Evolutionary conservation across 2,113 vertebrate species (phyloP).

Genomic region (Boleophthalmus pectinirostris): DNA sequence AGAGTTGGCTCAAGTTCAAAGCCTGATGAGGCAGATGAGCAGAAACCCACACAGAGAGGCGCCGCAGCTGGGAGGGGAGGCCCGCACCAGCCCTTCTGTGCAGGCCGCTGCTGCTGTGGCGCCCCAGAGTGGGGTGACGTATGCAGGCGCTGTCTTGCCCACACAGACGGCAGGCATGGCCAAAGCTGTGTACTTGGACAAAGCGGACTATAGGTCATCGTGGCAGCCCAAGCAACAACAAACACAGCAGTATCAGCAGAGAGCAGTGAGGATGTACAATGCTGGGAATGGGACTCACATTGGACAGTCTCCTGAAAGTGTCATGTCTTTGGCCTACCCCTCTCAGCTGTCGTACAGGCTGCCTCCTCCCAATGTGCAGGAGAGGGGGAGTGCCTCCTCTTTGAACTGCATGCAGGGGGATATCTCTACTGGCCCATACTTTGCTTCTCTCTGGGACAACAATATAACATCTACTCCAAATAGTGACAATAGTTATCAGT

Average conservation of each 20-base stretch:
- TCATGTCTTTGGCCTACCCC: conserved; percentile 63
- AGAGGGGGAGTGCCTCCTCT: conserved; percentile 79
- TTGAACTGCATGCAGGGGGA: conserved; percentile 86
- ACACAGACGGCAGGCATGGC: conserved; percentile 75
- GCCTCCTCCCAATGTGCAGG: conserved; percentile 64
- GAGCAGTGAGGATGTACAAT: conserved; percentile 79
- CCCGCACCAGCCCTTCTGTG: conserved; percentile 85
- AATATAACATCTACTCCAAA: conserved; percentile 84
- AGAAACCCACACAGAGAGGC: conserved; percentile 78
- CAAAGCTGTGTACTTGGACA: conserved; percentile 79
- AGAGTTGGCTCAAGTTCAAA: conserved; percentile 88
- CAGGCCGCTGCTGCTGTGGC: conserved; percentile 75
- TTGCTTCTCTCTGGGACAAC: conserved; percentile 87
- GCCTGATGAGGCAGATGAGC: conserved; percentile 92
- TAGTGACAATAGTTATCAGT: conserved; percentile 86
- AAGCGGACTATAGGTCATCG: conserved; percentile 78
- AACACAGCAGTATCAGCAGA: conserved; percentile 81
- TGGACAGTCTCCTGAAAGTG: conserved; percentile 80
- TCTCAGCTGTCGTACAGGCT: conserved; percentile 69
- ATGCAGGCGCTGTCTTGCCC: conserved; percentile 78
- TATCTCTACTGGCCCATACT: conserved; percentile 86
- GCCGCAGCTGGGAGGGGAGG: conserved; percentile 76
- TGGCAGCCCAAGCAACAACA: conserved; percentile 86
- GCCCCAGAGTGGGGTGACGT: conserved; percentile 72
- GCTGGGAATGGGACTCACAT: conserved; percentile 55